A percentile compares a stretch with the other conserved stretches of the same genome.
phyloP scores from a whole-genome alignment of 1,140 invertebrate genomes.

The Bilobella aurantiaca region DNA sequence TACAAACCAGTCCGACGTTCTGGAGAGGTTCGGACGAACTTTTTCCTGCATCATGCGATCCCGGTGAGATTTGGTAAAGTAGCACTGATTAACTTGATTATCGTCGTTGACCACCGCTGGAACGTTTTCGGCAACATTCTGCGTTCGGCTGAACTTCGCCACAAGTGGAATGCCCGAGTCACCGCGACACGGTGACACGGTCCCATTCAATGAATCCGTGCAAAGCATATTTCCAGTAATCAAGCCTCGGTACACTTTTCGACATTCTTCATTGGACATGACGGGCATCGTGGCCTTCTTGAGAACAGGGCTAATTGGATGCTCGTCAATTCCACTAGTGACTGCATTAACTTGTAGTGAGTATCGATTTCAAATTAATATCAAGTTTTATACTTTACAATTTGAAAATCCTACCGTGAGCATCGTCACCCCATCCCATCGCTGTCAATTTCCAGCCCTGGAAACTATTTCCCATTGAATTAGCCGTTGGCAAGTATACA shows the following conservation, averaged over 20 bases:
- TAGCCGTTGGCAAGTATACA: constrained; percentile 23
- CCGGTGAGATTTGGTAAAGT: constrained; percentile 14
- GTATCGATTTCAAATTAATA: not conserved
- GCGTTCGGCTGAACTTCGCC: constrained; percentile 14
- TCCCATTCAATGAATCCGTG: not conserved
- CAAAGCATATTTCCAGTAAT: constrained; percentile 29
- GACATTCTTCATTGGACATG: constrained; percentile 23
- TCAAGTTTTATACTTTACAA: too few relatives aligned
- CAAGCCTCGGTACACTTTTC: constrained; percentile 14
- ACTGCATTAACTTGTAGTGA: not conserved
- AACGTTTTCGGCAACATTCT: not conserved
- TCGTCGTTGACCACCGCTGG: not conserved
- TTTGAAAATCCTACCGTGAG: constrained; percentile 17
- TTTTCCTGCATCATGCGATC: constrained; percentile 1
- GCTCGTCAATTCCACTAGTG: not conserved
- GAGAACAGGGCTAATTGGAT: constrained; percentile 18
- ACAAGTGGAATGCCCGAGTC: constrained; percentile 24
- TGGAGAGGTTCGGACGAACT: not conserved
- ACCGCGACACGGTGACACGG: constrained; percentile 4
- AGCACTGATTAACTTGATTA: constrained; percentile 18
- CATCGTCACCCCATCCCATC: constrained; percentile 24
- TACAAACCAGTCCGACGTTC: constrained; percentile 24
- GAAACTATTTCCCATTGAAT: constrained; percentile 23
- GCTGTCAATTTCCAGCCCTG: constrained; percentile 19
- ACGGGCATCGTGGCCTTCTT: constrained; percentile 15